phyloP scores from a whole-genome alignment of 2,113 vertebrate genomes.

The Globicephala melas region DNA sequence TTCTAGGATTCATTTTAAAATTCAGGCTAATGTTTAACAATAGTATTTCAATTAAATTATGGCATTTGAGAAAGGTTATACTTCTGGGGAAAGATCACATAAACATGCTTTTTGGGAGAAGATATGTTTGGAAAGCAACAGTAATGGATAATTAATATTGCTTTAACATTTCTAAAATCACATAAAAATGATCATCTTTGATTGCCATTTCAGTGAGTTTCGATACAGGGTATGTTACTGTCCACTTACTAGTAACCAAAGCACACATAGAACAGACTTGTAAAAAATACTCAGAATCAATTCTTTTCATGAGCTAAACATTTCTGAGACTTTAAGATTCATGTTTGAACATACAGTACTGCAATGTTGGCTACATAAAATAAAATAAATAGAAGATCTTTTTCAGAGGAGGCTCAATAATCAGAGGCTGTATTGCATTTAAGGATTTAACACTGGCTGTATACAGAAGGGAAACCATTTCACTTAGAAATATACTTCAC shows the following conservation, averaged over 20 bases:
- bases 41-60: slow-evolving; percentile 29
- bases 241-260: slow-evolving; percentile 30
- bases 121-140: slow-evolving; percentile 7
- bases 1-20: slow-evolving; percentile 20
- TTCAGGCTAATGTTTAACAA: background rate
- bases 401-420: slow-evolving; percentile 69
- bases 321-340: slow-evolving; percentile 49
- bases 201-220: slow-evolving; percentile 56
- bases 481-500: slow-evolving; percentile 64
- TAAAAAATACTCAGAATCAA: slow-evolving; percentile 31
- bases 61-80: slow-evolving; percentile 36
- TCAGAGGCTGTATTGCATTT: slow-evolving; percentile 79
- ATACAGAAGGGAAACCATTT: slow-evolving; percentile 71
- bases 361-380: slow-evolving; percentile 63
- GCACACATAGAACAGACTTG: slow-evolving; percentile 31
- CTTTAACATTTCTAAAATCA: slow-evolving; percentile 46
- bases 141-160: slow-evolving; percentile 7
- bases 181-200: slow-evolving; percentile 41
- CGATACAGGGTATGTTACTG: slow-evolving; percentile 9
- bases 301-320: slow-evolving; percentile 45
- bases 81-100: background rate
- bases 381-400: slow-evolving; percentile 50
- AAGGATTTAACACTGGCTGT: slow-evolving; percentile 64
- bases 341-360: slow-evolving; percentile 57
- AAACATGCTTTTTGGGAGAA: background rate